Conservation (phyloP, 2,888 invertebrate genomes). For the Theretra japonica region DNA sequence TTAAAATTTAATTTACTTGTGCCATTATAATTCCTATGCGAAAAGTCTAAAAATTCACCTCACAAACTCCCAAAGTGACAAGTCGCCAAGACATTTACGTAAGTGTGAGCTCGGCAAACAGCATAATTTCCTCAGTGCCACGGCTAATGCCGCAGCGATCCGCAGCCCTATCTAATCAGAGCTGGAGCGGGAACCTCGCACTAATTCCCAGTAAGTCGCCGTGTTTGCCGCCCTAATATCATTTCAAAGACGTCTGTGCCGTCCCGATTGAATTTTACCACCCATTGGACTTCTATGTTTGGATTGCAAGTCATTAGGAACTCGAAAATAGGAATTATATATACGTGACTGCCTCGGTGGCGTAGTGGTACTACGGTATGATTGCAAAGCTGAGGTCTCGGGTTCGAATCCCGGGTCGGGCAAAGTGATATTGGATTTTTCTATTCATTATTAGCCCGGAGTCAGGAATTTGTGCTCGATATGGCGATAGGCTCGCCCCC, state of each 20-base stretch:
- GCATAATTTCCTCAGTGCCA: background rate
- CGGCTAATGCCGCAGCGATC: conserved; percentile 12
- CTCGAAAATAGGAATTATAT: too few relatives aligned
- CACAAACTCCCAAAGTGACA: background rate
- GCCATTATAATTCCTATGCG: too few relatives aligned
- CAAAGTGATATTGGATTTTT: too few relatives aligned
- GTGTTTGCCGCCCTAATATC: conserved; percentile 42
- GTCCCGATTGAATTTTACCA: conserved; percentile 36
- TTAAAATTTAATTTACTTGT: too few relatives aligned
- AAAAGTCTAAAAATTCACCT: background rate
- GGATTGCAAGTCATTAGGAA: background rate
- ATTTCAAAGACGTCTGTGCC: conserved; percentile 36
- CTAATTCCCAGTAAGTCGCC: conserved; percentile 44
- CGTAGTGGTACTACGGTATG: too few relatives aligned
- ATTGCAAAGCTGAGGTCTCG: too few relatives aligned
- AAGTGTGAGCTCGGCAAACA: conserved; percentile 4
- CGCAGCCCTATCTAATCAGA: conserved; percentile 42
- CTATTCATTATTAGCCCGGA: too few relatives aligned
- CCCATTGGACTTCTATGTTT: conserved; percentile 35
- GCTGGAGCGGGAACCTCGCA: conserved; percentile 35
- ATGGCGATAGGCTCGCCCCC: too few relatives aligned
- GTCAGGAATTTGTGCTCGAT: too few relatives aligned
- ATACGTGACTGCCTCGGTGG: too few relatives aligned
- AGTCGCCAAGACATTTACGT: background rate
- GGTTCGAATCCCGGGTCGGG: too few relatives aligned